These are phyloP conservation scores for Drosophila trapezifrons DNA, from an alignment of 1,140 invertebrate genomes.

Conservation along the genomic window DNA sequence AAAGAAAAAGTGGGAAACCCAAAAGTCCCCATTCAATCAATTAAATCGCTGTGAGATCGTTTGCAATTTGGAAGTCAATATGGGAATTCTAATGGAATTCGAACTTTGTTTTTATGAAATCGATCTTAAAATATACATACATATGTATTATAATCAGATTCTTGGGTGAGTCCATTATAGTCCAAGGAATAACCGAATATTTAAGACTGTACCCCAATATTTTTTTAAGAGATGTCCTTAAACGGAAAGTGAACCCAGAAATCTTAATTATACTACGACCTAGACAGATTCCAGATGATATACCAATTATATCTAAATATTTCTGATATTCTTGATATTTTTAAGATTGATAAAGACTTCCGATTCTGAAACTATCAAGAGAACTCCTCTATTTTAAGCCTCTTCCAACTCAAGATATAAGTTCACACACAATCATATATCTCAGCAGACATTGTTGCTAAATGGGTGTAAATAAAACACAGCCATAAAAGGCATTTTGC, in stretches of 20 bases:
- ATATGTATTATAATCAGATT: no score
- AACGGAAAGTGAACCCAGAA: no score
- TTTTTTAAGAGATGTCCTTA: background rate
- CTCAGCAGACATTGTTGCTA: constrained; percentile 13
- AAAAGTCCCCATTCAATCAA: background rate
- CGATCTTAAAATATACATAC: no score
- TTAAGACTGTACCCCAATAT: no score
- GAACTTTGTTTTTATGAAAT: no score
- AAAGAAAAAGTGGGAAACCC: background rate
- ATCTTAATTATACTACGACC: no score
- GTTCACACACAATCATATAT: background rate
- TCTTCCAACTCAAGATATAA: background rate
- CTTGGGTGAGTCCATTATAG: background rate
- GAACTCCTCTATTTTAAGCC: background rate
- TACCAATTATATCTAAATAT: no score
- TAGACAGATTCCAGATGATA: no score
- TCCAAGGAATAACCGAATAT: no score
- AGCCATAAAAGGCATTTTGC: constrained; percentile 22
- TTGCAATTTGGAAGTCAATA: background rate
- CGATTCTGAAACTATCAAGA: background rate
- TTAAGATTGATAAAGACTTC: no score
- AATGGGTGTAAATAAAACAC: constrained; percentile 28
- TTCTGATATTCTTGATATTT: no score
- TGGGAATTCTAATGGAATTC: background rate
- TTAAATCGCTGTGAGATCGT: background rate